A percentile compares a stretch with the other conserved stretches of the same genome.
Evolutionary conservation across 2,113 vertebrate species (phyloP).

Genomic region (Azemiops feae): DNA sequence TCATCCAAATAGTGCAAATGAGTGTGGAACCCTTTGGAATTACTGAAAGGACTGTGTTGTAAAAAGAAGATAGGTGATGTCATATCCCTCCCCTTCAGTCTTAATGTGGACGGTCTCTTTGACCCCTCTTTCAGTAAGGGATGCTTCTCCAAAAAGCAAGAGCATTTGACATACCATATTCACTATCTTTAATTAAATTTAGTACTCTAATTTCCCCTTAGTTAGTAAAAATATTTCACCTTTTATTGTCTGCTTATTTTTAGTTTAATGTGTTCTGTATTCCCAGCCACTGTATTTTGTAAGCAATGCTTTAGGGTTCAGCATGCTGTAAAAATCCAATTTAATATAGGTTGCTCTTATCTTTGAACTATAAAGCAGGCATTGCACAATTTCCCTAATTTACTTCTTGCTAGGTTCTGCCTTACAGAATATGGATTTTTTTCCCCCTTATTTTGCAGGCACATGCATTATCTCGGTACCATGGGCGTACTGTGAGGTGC

Average conservation of each 20-base stretch:
- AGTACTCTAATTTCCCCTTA: background rate
- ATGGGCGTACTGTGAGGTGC: accelerated
- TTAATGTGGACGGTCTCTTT: background rate
- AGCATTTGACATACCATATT: background rate
- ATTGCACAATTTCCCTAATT: background rate
- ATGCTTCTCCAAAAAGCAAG: background rate
- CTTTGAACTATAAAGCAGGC: background rate
- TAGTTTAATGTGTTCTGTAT: background rate
- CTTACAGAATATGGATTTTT: background rate
- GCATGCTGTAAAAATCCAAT: background rate
- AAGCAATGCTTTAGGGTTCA: background rate
- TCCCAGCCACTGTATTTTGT: background rate
- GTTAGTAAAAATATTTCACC: background rate
- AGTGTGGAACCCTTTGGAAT: background rate
- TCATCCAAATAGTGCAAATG: background rate
- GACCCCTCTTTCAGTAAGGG: background rate
- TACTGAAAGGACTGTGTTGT: background rate
- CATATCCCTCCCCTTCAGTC: background rate
- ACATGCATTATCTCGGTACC: background rate
- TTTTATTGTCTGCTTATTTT: background rate
- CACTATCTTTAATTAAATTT: background rate
- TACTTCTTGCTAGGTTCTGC: background rate
- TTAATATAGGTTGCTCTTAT: background rate
- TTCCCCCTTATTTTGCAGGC: background rate
- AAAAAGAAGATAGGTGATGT: background rate